Evolutionary conservation across 2,113 vertebrate species (phyloP), one percentile per base, ranked within the genome.

Genomic region (Pseudois nayaur): DNA sequence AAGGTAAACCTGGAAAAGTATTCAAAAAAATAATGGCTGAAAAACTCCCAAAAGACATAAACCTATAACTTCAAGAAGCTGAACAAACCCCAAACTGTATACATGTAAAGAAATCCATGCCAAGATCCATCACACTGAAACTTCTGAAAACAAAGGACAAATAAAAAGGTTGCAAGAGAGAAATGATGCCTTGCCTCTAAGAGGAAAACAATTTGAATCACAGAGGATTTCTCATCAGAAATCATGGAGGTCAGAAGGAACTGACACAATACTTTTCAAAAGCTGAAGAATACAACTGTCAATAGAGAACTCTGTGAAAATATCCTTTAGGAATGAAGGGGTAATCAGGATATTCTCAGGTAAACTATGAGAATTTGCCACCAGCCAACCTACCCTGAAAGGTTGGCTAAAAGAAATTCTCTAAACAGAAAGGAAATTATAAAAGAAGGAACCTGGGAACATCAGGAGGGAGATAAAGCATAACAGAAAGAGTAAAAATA

Each of bases 211-310:
- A 36, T 52, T 89, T 78, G 5, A 52, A 85, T 54, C 36, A 74
- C 74, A 96, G 57, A 67, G 31, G n/a, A 91, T 86, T 81, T 59
- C 40, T 96, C 82, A 52, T 48, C n/a, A 94, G 55, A 94, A 96
- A 40, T 52, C 50, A 59, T 5, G 43, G 71, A 87, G 29, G 16
- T n/a, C 87, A 91, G 27, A 94, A 94, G 40, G 29, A 57, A 91
- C 8, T 71, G 40, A 16, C 57, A 90, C 8, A 54, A 25, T 83
- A 87, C 87, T 93, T 96, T 84, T 89, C 64, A 78, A 93, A 31
- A 40, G 21, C 45, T 93, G 17, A 90, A 96, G 48, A 31, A 86
- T 78, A 85, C 17, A 89, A 89, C 9, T 64, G 27, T 85, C 81
- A 85, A 43, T 21, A 19, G 55, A 89, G 29, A 89, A 89, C 33